Base-by-base conservation (phyloP, 2,888 invertebrate species). In the Hirudinaria manillensis region DNA sequence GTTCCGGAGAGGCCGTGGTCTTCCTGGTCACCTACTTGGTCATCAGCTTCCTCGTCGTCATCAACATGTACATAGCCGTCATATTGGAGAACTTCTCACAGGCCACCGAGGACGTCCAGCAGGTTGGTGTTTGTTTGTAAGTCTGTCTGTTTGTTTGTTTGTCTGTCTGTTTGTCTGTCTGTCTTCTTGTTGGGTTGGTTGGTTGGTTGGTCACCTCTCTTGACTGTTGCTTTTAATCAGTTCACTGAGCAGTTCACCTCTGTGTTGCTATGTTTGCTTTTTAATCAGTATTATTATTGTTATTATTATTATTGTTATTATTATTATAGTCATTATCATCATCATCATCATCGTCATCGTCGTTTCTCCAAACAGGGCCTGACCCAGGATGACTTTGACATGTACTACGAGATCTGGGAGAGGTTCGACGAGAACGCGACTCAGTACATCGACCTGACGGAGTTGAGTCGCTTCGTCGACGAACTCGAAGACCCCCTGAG, bases 21-120 rank as follows among this genome's bases (percentile, higher is more conserved):
- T 98, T 92, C 88, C 89, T 98, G 83, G 91, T 96, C 81, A 92
- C 94, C 85, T 98, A 98, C 87, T 90, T 98, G 86, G 94, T 98
- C 84, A 95, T 98, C 87, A 95, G 94, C 86, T 98, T 97, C 88
- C 90, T 98, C 83, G 96, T 98, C 86, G 94, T 97, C 83, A 96
- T 97, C 88, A 98, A 98, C 90, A 98, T 98, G 97, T 98, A 97
- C 90, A 98, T 98, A 88, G 97, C 97, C 84, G 97, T 98, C 87
- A 98, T 98, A 87, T 90, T 98, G 88, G 97, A 98, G 88, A 98
- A 98, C 87, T 98, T 97, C 88, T 95, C 94, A 81, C 94, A 94
- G 82, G 98, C 97, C 79, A 97, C 96, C 78, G 97, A 98, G 87
- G 97, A 98, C 87, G 97, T 98, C 79, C 87, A 87, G 80, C 86